Percentiles rank a stretch among this genome's conserved stretches.
phyloP scores from a whole-genome alignment of 2,113 vertebrate genomes.

The Amazona vittata region DNA sequence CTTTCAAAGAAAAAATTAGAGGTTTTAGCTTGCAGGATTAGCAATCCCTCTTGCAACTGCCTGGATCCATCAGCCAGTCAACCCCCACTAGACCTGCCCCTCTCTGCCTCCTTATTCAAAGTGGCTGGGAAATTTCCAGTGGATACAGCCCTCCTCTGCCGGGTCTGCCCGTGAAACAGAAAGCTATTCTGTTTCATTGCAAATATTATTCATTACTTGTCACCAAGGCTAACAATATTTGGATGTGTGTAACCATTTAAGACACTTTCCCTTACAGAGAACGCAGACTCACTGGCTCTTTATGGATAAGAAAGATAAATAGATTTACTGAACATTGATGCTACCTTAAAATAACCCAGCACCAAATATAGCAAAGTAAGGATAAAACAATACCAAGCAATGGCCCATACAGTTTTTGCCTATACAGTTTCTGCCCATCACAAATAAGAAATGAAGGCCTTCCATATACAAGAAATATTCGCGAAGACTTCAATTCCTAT shows the following conservation, averaged over 20 bases:
- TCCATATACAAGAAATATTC: constrained; percentile 46
- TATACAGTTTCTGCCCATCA: background rate
- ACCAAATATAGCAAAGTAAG: background rate
- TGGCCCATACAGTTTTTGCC: background rate
- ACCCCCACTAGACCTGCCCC: background rate
- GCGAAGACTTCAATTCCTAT: constrained; percentile 59
- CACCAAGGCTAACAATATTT: background rate
- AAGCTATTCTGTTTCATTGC: background rate
- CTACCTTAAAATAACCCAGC: background rate
- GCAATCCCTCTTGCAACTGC: background rate
- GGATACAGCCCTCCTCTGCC: background rate
- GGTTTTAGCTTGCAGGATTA: background rate
- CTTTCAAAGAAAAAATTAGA: background rate
- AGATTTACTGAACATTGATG: background rate
- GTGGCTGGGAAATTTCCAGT: background rate
- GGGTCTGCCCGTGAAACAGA: background rate
- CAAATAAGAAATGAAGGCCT: constrained; percentile 52
- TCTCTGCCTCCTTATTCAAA: background rate
- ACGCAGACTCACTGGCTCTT: background rate
- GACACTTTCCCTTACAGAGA: background rate
- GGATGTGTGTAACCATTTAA: background rate
- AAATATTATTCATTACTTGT: background rate
- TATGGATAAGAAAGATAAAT: background rate
- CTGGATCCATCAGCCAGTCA: background rate
- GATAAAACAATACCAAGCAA: background rate